These are phyloP conservation scores for Eriosoma lanigerum DNA, from an alignment of 1,140 invertebrate genomes.

Conservation along the genomic window DNA sequence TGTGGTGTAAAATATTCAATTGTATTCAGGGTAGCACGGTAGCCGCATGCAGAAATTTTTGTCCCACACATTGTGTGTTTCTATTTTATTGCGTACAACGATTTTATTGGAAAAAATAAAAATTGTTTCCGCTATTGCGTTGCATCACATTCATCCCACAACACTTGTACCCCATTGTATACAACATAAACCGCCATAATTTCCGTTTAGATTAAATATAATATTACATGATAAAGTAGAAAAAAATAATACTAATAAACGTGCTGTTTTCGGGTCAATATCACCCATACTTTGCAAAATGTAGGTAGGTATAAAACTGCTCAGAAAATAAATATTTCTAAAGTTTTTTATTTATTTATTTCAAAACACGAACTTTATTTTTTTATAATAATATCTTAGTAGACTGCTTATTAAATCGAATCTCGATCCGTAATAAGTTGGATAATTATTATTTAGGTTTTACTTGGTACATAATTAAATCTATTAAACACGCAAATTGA, in stretches of 20 bases:
- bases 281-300: not conserved
- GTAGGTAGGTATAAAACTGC: too few species aligned
- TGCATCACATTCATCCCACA: slow-evolving; percentile 32
- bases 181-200: slow-evolving; percentile 33
- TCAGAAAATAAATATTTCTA: too few species aligned
- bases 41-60: slow-evolving; percentile 37
- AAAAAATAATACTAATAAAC: not conserved
- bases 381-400: too few species aligned
- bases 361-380: too few species aligned
- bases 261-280: not conserved
- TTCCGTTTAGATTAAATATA: slow-evolving; percentile 21
- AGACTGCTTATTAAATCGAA: too few species aligned
- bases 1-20: slow-evolving; percentile 43
- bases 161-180: not conserved
- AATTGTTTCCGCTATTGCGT: slow-evolving; percentile 41
- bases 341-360: too few species aligned
- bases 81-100: slow-evolving; percentile 21
- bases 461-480: too few species aligned
- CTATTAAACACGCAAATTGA: too few species aligned
- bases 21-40: slow-evolving; percentile 48
- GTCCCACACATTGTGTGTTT: not conserved
- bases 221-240: not conserved
- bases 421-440: too few species aligned
- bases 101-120: not conserved
- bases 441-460: too few species aligned